phyloP scores from a whole-genome alignment of 2,888 invertebrate genomes.

The Rhamnusium bicolor region DNA sequence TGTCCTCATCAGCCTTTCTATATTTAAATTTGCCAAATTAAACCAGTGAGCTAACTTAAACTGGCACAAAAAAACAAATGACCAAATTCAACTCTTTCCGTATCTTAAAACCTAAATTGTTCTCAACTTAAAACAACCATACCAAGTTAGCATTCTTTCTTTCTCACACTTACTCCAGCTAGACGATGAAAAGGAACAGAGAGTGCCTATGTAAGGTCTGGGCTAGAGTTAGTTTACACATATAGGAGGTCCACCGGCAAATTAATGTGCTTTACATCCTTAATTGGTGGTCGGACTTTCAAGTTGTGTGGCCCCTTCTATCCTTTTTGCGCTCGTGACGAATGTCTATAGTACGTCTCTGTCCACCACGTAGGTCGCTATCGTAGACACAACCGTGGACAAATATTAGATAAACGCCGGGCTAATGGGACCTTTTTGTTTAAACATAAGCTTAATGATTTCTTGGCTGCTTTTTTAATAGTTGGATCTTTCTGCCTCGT shows the following conservation, averaged over 20 bases:
- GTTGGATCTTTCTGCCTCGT: constrained; percentile 19
- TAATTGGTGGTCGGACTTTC: constrained; percentile 69
- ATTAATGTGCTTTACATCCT: constrained; percentile 72
- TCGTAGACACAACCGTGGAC: constrained; percentile 69
- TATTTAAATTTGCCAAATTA: constrained; percentile 54
- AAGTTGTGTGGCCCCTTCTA: constrained; percentile 68
- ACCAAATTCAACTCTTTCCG: constrained; percentile 50
- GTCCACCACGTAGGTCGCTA: constrained; percentile 60
- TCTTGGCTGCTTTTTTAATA: constrained; percentile 59
- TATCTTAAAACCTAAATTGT: constrained; percentile 44
- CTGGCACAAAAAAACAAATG: constrained; percentile 52
- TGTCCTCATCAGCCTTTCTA: constrained; percentile 47
- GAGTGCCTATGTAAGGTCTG: constrained; percentile 37
- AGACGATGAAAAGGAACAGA: constrained; percentile 31
- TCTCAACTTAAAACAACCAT: constrained; percentile 24
- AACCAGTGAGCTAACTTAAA: constrained; percentile 55
- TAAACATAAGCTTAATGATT: constrained; percentile 69
- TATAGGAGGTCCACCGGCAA: constrained; percentile 70
- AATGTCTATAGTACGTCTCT: constrained; percentile 52
- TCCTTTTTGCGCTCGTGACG: constrained; percentile 54
- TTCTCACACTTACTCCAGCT: constrained; percentile 15
- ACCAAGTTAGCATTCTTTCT: constrained; percentile 26
- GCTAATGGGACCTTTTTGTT: constrained; percentile 70
- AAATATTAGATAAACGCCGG: constrained; percentile 71
- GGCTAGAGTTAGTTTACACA: constrained; percentile 62